These are phyloP conservation scores for Metallyticus violacea DNA, from an alignment of 2,888 invertebrate species.

Conservation along the genomic window DNA sequence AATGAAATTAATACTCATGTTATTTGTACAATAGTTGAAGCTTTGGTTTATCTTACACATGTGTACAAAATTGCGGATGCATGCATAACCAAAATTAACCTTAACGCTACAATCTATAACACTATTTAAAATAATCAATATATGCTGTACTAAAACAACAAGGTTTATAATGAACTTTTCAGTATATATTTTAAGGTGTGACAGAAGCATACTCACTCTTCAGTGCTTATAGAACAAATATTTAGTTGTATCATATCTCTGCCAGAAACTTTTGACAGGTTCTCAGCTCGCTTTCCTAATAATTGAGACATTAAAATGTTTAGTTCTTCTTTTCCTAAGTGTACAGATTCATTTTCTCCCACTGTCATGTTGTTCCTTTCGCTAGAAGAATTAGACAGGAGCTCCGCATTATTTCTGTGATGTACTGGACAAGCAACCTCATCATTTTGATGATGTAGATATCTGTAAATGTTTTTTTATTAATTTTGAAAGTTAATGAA, in stretches of 20 bases:
- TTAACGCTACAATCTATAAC: too few relatives aligned
- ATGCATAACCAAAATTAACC: too few relatives aligned
- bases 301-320: constrained; percentile 29
- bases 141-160: too few relatives aligned
- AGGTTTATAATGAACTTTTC: too few relatives aligned
- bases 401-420: neutral
- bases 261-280: neutral
- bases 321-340: constrained; percentile 29
- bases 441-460: neutral
- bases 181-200: too few relatives aligned
- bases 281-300: constrained; percentile 11
- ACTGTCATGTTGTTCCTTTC: neutral
- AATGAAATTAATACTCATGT: too few relatives aligned
- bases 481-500: too few relatives aligned
- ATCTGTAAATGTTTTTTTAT: too few relatives aligned
- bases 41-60: too few relatives aligned
- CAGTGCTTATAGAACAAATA: neutral
- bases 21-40: too few relatives aligned
- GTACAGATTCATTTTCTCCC: neutral
- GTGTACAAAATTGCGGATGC: too few relatives aligned
- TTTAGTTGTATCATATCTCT: constrained; percentile 24
- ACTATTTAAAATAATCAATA: too few relatives aligned
- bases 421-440: neutral
- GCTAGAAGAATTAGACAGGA: neutral
- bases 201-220: neutral